Evolutionary conservation across 2,797 vertebrate species (phyloP), one percentile per base, ranked within the genome.

Genomic region (Bradypodion pumilum): DNA sequence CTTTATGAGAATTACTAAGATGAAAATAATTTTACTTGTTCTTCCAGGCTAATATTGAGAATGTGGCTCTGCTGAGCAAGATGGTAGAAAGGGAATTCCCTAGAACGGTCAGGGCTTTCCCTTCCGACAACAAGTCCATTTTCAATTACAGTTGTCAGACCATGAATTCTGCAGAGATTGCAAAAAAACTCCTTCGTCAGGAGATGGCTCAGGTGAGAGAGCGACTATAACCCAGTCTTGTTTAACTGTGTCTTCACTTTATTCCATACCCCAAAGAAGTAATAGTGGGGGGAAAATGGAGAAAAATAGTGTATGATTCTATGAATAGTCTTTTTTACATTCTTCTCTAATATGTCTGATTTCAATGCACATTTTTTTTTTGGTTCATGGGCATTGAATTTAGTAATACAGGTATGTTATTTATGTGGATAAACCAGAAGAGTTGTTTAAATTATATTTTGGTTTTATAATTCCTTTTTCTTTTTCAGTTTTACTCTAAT

Each of bases 61-160:
- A 87, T 15, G 89, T 94, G 56, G 80, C 83, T 7, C 90, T 88
- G n/a, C 56, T 92, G 5, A 95, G 92, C 86, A 90, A 83, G 69
- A 89, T 65, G 79, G 0, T 91, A 21, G 85, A 88, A 46, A 94
- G 87, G 82, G 59, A 91, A 8, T 72, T 82, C 73, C 82, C 59
- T 2, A 91, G 91, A 37, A 60, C 87, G 5, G 78, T 96, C 25
- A 80, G 83, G 80, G 86, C 93, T 27, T 85, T 91, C 0, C 88
- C 85, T 46, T 60, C 74, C 4, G 83, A 89, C 25, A 88, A 78
- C 32, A 85, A 84, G 35, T 44, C 90, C 0, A 92, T 91, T n/a
- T 90, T 96, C 87, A 97, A 95, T 92, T 97, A 97, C 89, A 97
- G 97, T 52, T 92, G 72, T 80, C 97, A 98, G 91, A 93, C 94